Percentiles rank a stretch among this genome's conserved stretches.
Evolutionary conservation across 37 sponge, comb jelly and placozoan genomes (phyloP).

Genomic region (Chondrilla cf. caribensis): DNA sequence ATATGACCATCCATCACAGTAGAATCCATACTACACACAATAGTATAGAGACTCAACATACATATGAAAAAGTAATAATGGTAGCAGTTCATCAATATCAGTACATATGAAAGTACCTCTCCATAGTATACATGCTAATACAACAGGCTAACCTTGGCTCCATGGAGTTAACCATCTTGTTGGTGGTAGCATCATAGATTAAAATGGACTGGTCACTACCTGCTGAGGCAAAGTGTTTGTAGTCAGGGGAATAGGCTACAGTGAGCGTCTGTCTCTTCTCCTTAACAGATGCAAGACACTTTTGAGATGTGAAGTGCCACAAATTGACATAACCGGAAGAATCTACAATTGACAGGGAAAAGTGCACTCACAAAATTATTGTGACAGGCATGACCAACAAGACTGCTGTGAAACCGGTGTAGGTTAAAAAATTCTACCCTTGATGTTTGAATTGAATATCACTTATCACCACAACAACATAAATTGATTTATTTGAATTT

Average conservation of each 20-base stretch:
- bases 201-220: conserved; percentile 50
- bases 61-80: too few relatives aligned
- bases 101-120: too few relatives aligned
- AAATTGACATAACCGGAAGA: conserved; percentile 53
- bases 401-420: too few relatives aligned
- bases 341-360: conserved; percentile 16
- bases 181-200: conserved; percentile 53
- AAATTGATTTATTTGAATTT: too few relatives aligned
- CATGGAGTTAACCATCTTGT: conserved; percentile 17
- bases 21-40: conserved; percentile 24
- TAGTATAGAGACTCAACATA: too few relatives aligned
- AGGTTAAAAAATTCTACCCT: too few relatives aligned
- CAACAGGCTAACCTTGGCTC: conserved; percentile 64
- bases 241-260: conserved; percentile 56
- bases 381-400: too few relatives aligned
- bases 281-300: conserved; percentile 26
- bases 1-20: conserved; percentile 80
- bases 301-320: conserved; percentile 63
- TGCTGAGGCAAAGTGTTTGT: conserved; percentile 46
- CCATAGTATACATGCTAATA: too few relatives aligned
- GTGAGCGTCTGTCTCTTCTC: conserved; percentile 70
- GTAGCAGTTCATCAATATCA: too few relatives aligned
- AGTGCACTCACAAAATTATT: too few relatives aligned
- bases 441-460: too few relatives aligned
- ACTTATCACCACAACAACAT: too few relatives aligned